phyloP scores from a whole-genome alignment of 2,888 invertebrate species.

The Taphrorychus bicolor region DNA sequence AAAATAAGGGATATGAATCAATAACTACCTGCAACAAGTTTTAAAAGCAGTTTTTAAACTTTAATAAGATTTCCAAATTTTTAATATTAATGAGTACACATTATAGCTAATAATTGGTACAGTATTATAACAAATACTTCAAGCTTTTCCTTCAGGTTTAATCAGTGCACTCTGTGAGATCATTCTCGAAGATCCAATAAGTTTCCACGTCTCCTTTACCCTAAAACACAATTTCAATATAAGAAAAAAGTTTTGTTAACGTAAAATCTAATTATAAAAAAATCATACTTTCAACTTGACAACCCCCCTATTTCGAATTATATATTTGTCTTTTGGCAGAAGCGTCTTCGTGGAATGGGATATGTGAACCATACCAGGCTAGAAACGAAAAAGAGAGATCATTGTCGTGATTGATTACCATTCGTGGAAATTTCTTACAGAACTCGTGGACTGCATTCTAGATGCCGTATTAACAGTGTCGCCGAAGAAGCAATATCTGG shows the following conservation, averaged over 20 bases:
- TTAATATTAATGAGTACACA: too few relatives aligned
- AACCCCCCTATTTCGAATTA: slow-evolving; percentile 72
- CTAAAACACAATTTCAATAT: too few relatives aligned
- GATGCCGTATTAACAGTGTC: slow-evolving; percentile 91
- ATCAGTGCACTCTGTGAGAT: slow-evolving; percentile 40
- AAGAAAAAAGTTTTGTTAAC: too few relatives aligned
- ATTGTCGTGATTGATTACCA: not conserved
- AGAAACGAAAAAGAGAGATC: slow-evolving; percentile 39
- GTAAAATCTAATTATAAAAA: too few relatives aligned
- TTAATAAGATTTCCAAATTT: too few relatives aligned
- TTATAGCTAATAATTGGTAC: too few relatives aligned
- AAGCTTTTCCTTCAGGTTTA: not conserved
- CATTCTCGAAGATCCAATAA: slow-evolving; percentile 63
- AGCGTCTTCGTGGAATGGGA: slow-evolving; percentile 74
- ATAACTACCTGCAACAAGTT: too few relatives aligned
- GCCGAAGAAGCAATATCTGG: slow-evolving; percentile 86
- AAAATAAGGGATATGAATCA: too few relatives aligned
- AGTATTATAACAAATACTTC: too few relatives aligned
- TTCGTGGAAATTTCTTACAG: slow-evolving; percentile 56
- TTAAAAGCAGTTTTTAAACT: too few relatives aligned
- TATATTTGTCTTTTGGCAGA: slow-evolving; percentile 70
- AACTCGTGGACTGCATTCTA: slow-evolving; percentile 78
- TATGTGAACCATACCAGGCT: slow-evolving; percentile 77
- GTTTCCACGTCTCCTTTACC: slow-evolving; percentile 81
- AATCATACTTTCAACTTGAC: slow-evolving; percentile 80